Conservation (phyloP, 1,140 invertebrate genomes). For the Lepidotrigona ventralis region DNA sequence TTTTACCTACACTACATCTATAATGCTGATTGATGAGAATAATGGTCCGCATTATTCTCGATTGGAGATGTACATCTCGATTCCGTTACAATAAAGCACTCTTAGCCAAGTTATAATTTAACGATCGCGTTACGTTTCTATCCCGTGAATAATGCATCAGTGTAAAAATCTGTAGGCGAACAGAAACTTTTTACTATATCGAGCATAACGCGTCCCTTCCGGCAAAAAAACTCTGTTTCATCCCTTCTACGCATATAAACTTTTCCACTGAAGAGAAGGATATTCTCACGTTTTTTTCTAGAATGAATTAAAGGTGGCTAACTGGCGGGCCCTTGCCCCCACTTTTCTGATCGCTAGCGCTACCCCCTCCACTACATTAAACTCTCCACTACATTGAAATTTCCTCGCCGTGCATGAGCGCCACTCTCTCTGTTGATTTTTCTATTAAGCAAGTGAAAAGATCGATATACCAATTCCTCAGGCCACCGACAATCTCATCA, state of each 20-base stretch:
- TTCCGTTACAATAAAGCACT: slow-evolving; percentile 26
- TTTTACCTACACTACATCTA: too few relatives aligned
- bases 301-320: too few relatives aligned
- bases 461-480: background rate
- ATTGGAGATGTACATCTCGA: too few relatives aligned
- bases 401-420: too few relatives aligned
- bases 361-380: too few relatives aligned
- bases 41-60: too few relatives aligned
- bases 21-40: background rate
- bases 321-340: too few relatives aligned
- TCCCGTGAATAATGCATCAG: slow-evolving; percentile 32
- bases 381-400: too few relatives aligned
- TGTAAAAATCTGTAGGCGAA: slow-evolving; percentile 43
- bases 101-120: slow-evolving; percentile 43
- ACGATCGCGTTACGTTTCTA: slow-evolving; percentile 25
- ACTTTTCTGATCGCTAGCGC: too few relatives aligned
- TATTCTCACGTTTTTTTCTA: background rate
- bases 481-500: background rate
- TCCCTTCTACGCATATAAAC: background rate
- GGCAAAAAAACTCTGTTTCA: slow-evolving; percentile 32
- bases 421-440: too few relatives aligned
- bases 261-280: background rate
- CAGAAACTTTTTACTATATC: slow-evolving; percentile 33
- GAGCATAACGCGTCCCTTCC: slow-evolving; percentile 15
- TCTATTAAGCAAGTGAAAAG: too few relatives aligned